Conservation (phyloP, 2,113 vertebrate species). For the Pelvicachromis taeniatus region DNA sequence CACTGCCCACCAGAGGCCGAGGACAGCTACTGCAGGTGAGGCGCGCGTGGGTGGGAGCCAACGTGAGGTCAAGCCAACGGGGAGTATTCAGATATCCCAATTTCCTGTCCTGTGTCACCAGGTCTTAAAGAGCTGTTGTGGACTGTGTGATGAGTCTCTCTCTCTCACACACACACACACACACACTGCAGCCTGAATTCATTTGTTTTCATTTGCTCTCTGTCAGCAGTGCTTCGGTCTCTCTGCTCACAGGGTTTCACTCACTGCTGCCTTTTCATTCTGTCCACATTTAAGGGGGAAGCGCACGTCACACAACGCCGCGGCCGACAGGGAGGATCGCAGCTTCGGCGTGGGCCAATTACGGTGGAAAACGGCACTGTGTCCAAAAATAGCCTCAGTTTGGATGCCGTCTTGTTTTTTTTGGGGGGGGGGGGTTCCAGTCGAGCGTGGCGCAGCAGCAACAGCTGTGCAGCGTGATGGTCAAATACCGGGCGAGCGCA, state of each 20-base stretch:
- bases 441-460: not conserved
- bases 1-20: conserved; percentile 41
- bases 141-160: conserved; percentile 60
- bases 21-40: conserved; percentile 28
- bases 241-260: conserved; percentile 46
- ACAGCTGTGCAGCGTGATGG: conserved; percentile 26
- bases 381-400: conserved; percentile 60
- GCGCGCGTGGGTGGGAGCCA: conserved; percentile 3
- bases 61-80: conserved; percentile 40
- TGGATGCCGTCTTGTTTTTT: conserved; percentile 31
- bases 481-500: conserved; percentile 8
- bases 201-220: conserved; percentile 74
- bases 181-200: conserved; percentile 54
- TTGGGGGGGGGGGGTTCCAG: not conserved
- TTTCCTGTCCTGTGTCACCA: conserved; percentile 62
- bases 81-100: conserved; percentile 59
- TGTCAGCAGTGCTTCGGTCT: conserved; percentile 65
- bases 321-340: not conserved
- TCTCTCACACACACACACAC: not conserved
- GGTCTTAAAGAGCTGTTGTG: conserved; percentile 60
- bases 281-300: not conserved
- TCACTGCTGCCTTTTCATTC: conserved; percentile 12
- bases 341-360: conserved; percentile 38
- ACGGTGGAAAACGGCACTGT: conserved; percentile 7
- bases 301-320: not conserved